Conservation (phyloP, 2,888 invertebrate genomes). For the Watsonalla cultraria region DNA sequence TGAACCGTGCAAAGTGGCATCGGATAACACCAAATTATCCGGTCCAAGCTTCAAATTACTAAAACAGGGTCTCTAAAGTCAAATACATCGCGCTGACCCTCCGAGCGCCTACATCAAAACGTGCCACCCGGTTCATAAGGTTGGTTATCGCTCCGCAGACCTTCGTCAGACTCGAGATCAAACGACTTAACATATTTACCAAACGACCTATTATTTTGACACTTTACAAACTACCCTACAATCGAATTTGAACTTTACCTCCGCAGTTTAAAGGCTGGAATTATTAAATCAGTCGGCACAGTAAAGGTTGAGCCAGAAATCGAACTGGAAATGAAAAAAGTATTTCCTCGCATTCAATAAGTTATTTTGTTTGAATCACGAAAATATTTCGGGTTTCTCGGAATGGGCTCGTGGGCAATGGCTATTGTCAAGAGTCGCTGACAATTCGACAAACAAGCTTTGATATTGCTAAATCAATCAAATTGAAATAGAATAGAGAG, state of each 20-base stretch:
- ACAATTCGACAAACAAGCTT: neutral
- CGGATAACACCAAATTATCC: neutral
- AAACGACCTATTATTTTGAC: constrained; percentile 6
- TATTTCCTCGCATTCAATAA: constrained; percentile 27
- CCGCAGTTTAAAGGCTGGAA: neutral
- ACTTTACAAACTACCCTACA: neutral
- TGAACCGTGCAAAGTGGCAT: constrained; percentile 8
- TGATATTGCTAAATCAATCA: no score
- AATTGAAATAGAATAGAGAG: neutral
- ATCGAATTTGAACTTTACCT: neutral
- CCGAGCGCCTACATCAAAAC: constrained; percentile 14
- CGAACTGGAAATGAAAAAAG: constrained; percentile 26
- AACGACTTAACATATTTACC: constrained; percentile 32
- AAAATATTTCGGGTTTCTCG: constrained; percentile 7
- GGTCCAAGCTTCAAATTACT: neutral
- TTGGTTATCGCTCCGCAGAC: constrained; percentile 21
- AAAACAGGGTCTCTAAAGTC: neutral
- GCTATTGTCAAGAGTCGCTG: constrained; percentile 9
- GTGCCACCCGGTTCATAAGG: constrained; percentile 21
- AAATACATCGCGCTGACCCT: constrained; percentile 1
- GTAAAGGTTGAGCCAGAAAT: constrained; percentile 17
- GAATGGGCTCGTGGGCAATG: constrained; percentile 11
- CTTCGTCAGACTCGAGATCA: constrained; percentile 28
- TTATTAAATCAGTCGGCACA: neutral
- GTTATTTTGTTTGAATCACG: constrained; percentile 27